Evolutionary conservation across 2,113 vertebrate genomes (phyloP), one percentile per base, ranked within the genome.

Genomic region (Oreotrochilus melanogaster): DNA sequence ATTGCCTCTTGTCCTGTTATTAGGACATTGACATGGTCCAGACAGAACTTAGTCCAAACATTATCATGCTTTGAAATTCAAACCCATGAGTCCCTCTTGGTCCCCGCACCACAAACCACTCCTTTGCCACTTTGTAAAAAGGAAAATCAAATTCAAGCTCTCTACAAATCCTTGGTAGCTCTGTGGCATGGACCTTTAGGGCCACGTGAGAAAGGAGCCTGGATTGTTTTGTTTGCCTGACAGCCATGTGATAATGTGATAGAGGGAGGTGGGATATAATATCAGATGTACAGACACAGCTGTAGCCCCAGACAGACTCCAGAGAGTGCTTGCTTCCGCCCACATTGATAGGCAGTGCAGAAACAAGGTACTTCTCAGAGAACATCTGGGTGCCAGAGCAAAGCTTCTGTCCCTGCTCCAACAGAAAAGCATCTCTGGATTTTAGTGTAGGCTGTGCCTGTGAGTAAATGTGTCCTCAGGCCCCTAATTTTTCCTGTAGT

Each of bases 401-500:
- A 84, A 66, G 14, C 28, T 94, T 60, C 33, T 74, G 56, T 57
- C 42, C n/a, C 42, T 28, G 21, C 11, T 43, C 51, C 30, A 73
- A 54, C 22, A 53, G 21, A 87, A 70, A 19, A 16, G 4, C 18
- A 28, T 18, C 48, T 58, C 17, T 86, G 47, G 28, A 82, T 39
- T 71, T 78, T 3, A 3, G 2, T 27, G 16, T 45, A 69, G 27
- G 6, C 56, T 58, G n/a, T 19, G 25, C n/a, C 18, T 39, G 37
- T 75, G 24, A n/a, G 17, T 8, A 7, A 10, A 12, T 0, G 0
- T 12, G 7, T 58, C 16, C 17, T 30, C 6, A 28, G 61, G 27
- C n/a, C 35, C 53, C 22, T 57, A 35, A 24, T 67, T 62, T 86
- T 66, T 81, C 37, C 11, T 15, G 17, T 43, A 43, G 43, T 17